These are phyloP conservation scores for Melanotaenia duboulayi DNA, from an alignment of 2,113 vertebrate genomes.

Conservation along the genomic window DNA sequence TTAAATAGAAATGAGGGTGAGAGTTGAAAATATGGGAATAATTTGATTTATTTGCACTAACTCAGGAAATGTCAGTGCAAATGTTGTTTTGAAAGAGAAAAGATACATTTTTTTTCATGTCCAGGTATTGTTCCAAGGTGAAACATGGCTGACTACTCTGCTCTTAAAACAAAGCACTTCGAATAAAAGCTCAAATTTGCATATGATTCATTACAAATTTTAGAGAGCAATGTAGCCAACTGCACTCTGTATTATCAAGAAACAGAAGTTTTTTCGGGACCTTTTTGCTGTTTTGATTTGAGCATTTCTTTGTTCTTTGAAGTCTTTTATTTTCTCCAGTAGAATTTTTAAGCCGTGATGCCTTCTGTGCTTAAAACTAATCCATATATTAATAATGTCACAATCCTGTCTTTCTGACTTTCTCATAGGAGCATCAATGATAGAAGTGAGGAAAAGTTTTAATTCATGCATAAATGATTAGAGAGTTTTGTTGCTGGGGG, in stretches of 20 bases:
- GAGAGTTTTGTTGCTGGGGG: constrained; percentile 59
- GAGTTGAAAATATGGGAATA: constrained; percentile 14
- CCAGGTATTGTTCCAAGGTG: constrained; percentile 2
- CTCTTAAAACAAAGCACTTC: constrained; percentile 5
- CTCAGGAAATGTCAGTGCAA: constrained; percentile 33
- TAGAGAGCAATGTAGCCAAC: constrained; percentile 5
- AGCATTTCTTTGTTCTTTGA: constrained; percentile 51
- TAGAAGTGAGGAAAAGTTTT: constrained; percentile 51
- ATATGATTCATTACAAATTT: constrained; percentile 24
- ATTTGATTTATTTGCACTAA: constrained; percentile 48
- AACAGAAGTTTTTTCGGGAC: constrained; percentile 22
- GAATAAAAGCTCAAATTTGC: constrained; percentile 10
- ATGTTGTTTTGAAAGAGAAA: constrained; percentile 25
- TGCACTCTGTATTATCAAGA: neutral
- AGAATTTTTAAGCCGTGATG: constrained; percentile 41
- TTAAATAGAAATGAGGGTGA: constrained; percentile 3
- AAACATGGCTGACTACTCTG: neutral
- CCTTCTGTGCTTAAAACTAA: constrained; percentile 60
- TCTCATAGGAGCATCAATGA: constrained; percentile 40
- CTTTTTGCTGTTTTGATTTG: constrained; percentile 29
- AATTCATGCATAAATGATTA: constrained; percentile 65
- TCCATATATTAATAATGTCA: constrained; percentile 70
- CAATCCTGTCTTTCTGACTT: constrained; percentile 38
- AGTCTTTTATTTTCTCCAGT: constrained; percentile 59
- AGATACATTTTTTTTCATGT: constrained; percentile 16